Percentiles rank a stretch among this genome's conserved stretches.
Conservation (phyloP, 2,888 invertebrate genomes). For the Agrotis puta region DNA sequence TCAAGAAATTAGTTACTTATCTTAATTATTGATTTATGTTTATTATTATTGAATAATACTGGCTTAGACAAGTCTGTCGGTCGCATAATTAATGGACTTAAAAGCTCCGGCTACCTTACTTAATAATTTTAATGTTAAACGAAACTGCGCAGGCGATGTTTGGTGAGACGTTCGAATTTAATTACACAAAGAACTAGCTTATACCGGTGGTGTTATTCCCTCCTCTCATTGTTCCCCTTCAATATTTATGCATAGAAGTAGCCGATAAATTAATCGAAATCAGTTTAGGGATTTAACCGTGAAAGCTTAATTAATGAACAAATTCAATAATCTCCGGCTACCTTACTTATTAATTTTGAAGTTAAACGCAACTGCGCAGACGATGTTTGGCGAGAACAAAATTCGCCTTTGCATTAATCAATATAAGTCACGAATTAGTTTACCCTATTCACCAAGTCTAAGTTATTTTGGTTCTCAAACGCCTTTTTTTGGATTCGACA, state of each 20-base stretch:
- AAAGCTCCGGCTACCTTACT: slow-evolving; percentile 18
- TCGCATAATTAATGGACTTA: slow-evolving; percentile 40
- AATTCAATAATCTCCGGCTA: not conserved
- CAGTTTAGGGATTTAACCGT: too few species aligned
- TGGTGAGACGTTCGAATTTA: not conserved
- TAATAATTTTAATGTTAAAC: slow-evolving; percentile 17
- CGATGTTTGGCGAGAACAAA: not conserved
- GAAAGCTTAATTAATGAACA: too few species aligned
- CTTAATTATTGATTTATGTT: slow-evolving; percentile 63
- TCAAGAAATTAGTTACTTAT: slow-evolving; percentile 56
- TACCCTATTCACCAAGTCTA: too few species aligned
- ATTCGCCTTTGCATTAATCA: too few species aligned
- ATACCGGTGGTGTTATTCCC: too few species aligned
- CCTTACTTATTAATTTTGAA: slow-evolving; percentile 20
- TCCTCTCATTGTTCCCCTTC: too few species aligned
- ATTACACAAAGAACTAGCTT: not conserved
- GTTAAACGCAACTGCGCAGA: slow-evolving; percentile 4
- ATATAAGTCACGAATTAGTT: too few species aligned
- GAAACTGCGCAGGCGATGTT: slow-evolving; percentile 18
- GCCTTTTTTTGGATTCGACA: too few species aligned
- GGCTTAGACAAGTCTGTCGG: slow-evolving; percentile 35
- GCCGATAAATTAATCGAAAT: too few species aligned
- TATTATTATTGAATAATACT: slow-evolving; percentile 58
- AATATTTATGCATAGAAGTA: too few species aligned
- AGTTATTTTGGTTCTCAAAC: too few species aligned